A percentile compares a stretch with the other conserved stretches of the same genome.
phyloP scores from a whole-genome alignment of 1,140 invertebrate species.

The Helicoverpa armigera region DNA sequence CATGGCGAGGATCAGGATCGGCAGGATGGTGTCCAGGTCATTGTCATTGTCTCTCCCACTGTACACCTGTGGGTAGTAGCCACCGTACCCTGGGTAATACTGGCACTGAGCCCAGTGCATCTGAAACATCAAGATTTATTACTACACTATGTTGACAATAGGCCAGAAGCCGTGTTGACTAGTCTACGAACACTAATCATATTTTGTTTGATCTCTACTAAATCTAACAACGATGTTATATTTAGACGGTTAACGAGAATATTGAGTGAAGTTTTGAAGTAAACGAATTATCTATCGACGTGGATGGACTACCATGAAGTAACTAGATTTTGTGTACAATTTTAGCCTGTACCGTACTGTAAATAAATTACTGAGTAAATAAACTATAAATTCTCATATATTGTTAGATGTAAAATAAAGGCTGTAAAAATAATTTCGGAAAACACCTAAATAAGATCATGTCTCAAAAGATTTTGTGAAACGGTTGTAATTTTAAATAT shows the following conservation, averaged over 20 bases:
- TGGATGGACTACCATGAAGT: too few species aligned
- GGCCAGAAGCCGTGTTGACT: slow-evolving; percentile 10
- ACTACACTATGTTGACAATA: slow-evolving; percentile 28
- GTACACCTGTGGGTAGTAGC: slow-evolving; percentile 43
- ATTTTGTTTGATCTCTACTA: slow-evolving; percentile 3
- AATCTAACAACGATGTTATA: neutral
- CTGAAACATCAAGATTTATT: slow-evolving; percentile 31
- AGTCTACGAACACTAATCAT: neutral
- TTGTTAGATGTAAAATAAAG: too few species aligned
- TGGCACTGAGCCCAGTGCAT: slow-evolving; percentile 57
- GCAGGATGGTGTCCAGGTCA: slow-evolving; percentile 63
- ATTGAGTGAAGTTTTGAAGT: neutral
- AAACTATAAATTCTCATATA: too few species aligned
- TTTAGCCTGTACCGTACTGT: too few species aligned
- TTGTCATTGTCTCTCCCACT: slow-evolving; percentile 48
- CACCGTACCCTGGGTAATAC: slow-evolving; percentile 44
- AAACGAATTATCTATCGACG: too few species aligned
- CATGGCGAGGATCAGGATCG: slow-evolving; percentile 63
- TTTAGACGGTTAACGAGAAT: neutral
- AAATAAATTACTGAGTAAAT: too few species aligned
- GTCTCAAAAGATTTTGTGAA: neutral
- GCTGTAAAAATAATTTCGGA: too few species aligned
- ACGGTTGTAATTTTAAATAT: neutral
- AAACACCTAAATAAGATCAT: neutral
- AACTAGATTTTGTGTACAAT: too few species aligned